Evolutionary conservation across 2,113 vertebrate species (phyloP).

Genomic region (Aptenodytes patagonicus): DNA sequence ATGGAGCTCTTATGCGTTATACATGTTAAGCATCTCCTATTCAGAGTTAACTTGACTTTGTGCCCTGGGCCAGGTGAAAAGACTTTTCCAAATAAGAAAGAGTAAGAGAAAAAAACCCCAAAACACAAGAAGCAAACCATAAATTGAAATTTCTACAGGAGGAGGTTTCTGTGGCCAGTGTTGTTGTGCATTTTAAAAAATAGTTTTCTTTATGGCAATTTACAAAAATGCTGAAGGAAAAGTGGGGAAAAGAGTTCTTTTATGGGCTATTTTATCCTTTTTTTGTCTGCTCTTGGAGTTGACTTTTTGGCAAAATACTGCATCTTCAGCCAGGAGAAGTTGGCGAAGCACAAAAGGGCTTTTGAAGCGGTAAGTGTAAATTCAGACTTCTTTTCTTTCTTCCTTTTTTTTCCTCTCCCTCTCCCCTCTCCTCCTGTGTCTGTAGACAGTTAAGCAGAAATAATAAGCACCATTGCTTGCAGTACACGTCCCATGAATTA

Average conservation of each 20-base stretch:
- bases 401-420: slow-evolving; percentile 61
- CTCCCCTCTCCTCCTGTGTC: slow-evolving; percentile 73
- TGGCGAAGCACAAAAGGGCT: slow-evolving; percentile 88
- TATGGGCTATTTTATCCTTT: slow-evolving; percentile 63
- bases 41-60: slow-evolving; percentile 58
- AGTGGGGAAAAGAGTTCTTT: slow-evolving; percentile 36
- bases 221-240: slow-evolving; percentile 53
- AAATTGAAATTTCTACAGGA: slow-evolving; percentile 28
- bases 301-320: slow-evolving; percentile 93
- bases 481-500: slow-evolving; percentile 76
- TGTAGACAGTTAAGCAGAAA: slow-evolving; percentile 74
- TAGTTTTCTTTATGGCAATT: slow-evolving; percentile 13
- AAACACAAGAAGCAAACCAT: background rate
- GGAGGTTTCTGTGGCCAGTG: background rate
- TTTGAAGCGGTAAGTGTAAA: slow-evolving; percentile 92
- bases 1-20: slow-evolving; percentile 14
- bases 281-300: slow-evolving; percentile 76
- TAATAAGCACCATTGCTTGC: slow-evolving; percentile 75
- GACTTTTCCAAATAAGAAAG: slow-evolving; percentile 50
- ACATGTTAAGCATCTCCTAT: slow-evolving; percentile 69
- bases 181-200: background rate
- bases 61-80: slow-evolving; percentile 73
- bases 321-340: slow-evolving; percentile 90
- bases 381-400: slow-evolving; percentile 77
- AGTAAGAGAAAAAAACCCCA: background rate